These are phyloP conservation scores for Rhodinocichla rosea DNA, from an alignment of 2,113 vertebrate species.

Conservation along the genomic window DNA sequence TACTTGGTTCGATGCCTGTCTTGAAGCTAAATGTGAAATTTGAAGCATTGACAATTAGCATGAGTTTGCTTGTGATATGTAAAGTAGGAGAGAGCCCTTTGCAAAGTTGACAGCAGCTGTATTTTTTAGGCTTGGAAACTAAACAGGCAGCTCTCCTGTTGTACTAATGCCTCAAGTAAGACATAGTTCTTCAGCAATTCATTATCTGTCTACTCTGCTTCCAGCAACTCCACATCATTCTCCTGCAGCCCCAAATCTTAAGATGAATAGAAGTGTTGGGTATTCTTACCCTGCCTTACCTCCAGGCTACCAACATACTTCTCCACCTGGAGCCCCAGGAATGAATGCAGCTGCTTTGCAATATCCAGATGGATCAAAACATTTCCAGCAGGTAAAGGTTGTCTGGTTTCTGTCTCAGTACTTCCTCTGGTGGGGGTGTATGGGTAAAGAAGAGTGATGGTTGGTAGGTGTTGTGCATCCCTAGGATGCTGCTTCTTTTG, in stretches of 20 bases:
- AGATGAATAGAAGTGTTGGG: constrained; percentile 77
- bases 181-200: background rate
- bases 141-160: background rate
- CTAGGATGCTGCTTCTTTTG: background rate
- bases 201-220: constrained; percentile 45
- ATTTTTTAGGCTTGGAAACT: background rate
- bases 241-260: constrained; percentile 70
- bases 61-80: background rate
- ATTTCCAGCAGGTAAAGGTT: constrained; percentile 83
- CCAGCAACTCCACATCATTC: constrained; percentile 71
- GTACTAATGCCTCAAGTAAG: background rate
- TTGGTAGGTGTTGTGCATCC: background rate
- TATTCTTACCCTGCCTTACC: constrained; percentile 88
- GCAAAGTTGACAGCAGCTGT: background rate
- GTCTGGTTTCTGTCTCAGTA: background rate
- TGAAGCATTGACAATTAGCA: background rate
- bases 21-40: background rate
- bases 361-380: constrained; percentile 79
- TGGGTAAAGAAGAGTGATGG: background rate
- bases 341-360: constrained; percentile 77
- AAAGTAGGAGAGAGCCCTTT: background rate
- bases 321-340: constrained; percentile 62
- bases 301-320: constrained; percentile 86
- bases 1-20: background rate
- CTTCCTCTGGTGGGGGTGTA: accelerated